Base-by-base conservation (phyloP, 1,140 invertebrate species). In the Fragariocoptes setiger region DNA sequence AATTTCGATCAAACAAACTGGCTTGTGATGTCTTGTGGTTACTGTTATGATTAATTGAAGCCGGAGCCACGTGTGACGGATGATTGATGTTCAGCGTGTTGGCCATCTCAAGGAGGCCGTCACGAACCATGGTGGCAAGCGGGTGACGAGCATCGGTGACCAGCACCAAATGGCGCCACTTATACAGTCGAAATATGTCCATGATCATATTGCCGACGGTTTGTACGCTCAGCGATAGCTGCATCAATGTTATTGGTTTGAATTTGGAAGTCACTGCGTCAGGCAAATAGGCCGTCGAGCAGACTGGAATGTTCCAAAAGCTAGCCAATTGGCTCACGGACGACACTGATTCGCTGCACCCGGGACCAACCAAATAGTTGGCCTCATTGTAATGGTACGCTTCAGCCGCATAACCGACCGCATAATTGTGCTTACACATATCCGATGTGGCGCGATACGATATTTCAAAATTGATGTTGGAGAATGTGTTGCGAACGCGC, bases 101-200 rank as follows among this genome's bases (percentile, higher is more conserved):
- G 25, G n/a, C 8, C 8, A 31, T 8, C 25, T 31, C 25, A 8
- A 31, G n/a, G 8, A 31, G n/a, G n/a, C 25, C 25, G n/a, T 31
- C 25, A 8, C 25, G 25, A 8, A 31, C n/a, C n/a, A 31, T 31
- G 8, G 25, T 8, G n/a, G 8, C 8, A 8, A 31, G n/a, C n/a
- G 25, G 25, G 25, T 31, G 25, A 8, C 15, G 8, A 8, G 8
- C 37, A 15, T 38, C 19, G 37, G 37, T 17, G 5, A 38, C 19
- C 5, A 38, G 8, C 37, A 42, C 25, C 41, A 42, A 8, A 16
- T 42, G 37, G 14, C 41, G 41, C 21, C 25, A 38, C 38, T 41
- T 42, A 8, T 42, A 8, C 13, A 42, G 12, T 31, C n/a, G 25
- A 31, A 31, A 31, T n/a, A 31, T 8, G 8, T 31, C 25, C 25